phyloP scores from a whole-genome alignment of 2,797 vertebrate genomes.

The Pteronotus mesoamericanus region DNA sequence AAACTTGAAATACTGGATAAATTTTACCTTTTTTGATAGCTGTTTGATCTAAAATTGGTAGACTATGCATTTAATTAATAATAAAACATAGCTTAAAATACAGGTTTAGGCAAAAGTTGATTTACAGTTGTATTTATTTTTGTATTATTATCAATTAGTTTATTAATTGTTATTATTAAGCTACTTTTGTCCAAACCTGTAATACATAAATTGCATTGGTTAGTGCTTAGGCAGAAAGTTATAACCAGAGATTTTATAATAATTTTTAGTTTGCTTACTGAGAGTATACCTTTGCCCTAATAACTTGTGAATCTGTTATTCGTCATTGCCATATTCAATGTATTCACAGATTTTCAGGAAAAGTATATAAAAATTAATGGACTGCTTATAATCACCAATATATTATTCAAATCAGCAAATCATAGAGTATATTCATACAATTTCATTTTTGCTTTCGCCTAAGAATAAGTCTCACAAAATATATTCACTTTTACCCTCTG shows the following conservation, averaged over 20 bases:
- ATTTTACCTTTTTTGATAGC: not conserved
- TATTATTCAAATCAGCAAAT: not conserved
- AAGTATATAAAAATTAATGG: not conserved
- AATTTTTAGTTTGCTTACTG: not conserved
- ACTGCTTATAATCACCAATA: not conserved
- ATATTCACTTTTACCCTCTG: not conserved
- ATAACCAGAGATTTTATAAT: not conserved
- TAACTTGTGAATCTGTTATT: not conserved
- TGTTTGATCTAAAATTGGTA: not conserved
- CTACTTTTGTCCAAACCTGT: not conserved
- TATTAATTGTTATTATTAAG: not conserved
- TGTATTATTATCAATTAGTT: not conserved
- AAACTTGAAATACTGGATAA: not conserved
- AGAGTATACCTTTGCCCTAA: not conserved
- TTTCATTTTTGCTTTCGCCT: not conserved
- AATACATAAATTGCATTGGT: not conserved
- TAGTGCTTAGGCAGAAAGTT: not conserved
- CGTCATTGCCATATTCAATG: not conserved
- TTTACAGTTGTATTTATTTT: not conserved
- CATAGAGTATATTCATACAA: not conserved
- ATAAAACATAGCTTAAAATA: not conserved
- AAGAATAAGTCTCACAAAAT: not conserved
- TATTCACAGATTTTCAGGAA: not conserved
- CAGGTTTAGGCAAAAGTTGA: not conserved
- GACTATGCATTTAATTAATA: not conserved